Percentiles rank a stretch among this genome's conserved stretches.
Conservation (phyloP, 2,797 vertebrate genomes). For the Parauchenoglanis ngamensis region DNA sequence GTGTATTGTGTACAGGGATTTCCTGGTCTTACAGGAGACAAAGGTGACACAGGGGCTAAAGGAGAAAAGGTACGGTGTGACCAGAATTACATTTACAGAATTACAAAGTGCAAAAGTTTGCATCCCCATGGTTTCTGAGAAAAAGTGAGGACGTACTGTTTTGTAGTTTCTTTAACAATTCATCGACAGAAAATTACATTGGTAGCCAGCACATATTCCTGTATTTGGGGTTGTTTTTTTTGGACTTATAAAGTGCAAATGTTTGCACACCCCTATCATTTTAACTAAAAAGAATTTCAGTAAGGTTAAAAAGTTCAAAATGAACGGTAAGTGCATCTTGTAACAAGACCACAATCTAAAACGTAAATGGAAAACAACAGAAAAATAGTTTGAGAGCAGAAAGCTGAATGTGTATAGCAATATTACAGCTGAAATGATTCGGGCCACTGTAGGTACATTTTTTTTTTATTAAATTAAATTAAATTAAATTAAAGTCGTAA, state of each 20-base stretch:
- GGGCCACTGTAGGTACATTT: no score
- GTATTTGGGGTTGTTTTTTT: not conserved
- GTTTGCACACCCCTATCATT: not conserved
- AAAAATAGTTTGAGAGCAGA: no score
- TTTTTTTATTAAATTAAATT: no score
- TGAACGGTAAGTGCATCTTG: no score
- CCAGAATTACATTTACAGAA: not conserved
- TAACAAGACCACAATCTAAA: no score
- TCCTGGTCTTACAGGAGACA: conserved; percentile 81
- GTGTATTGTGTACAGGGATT: conserved; percentile 72
- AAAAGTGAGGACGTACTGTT: not conserved
- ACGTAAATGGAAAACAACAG: no score
- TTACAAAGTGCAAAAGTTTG: not conserved
- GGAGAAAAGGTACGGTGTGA: conserved; percentile 76
- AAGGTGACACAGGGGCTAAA: conserved; percentile 78
- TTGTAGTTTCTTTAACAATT: no score
- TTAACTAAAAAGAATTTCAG: no score
- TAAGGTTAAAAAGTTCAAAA: no score
- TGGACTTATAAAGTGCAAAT: not conserved
- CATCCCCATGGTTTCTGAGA: not conserved
- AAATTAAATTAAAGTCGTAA: no score
- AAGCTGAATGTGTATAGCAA: no score
- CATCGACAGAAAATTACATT: not conserved
- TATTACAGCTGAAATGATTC: no score
- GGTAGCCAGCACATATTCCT: not conserved